Percentiles rank a stretch among this genome's conserved stretches.
Evolutionary conservation across 2,113 vertebrate species (phyloP).

Genomic region (Corvus cornix): DNA sequence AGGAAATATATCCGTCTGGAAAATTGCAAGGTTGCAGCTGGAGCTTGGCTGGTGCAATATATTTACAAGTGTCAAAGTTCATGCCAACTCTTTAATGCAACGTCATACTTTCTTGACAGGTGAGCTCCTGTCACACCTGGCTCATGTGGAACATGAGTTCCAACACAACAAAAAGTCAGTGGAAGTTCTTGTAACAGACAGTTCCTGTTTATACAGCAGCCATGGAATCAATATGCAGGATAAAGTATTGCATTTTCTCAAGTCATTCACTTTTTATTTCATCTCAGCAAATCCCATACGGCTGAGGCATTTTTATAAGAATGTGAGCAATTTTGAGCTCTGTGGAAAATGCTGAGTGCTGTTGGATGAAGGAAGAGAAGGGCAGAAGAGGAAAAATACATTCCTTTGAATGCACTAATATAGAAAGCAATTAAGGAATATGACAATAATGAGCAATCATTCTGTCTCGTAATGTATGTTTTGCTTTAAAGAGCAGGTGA

Average conservation of each 20-base stretch:
- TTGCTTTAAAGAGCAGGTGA: conserved; percentile 28
- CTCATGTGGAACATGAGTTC: neutral
- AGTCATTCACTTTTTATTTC: conserved; percentile 45
- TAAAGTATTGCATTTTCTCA: conserved; percentile 18
- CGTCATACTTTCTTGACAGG: neutral
- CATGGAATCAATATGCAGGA: neutral
- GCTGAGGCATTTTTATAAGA: conserved; percentile 53
- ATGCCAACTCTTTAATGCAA: neutral
- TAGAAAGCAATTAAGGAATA: conserved; percentile 37
- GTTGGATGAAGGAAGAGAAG: conserved; percentile 4
- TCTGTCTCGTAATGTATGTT: conserved; percentile 18
- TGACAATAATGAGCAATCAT: conserved; percentile 17
- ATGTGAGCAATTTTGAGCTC: conserved; percentile 31
- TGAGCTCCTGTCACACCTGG: neutral
- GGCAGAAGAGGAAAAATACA: neutral
- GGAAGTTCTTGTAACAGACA: neutral
- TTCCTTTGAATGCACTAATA: conserved; percentile 33
- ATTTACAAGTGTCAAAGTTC: neutral
- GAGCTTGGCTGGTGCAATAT: neutral
- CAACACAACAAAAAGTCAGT: neutral
- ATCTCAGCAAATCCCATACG: conserved; percentile 25
- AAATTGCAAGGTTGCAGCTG: conserved; percentile 30
- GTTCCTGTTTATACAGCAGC: neutral
- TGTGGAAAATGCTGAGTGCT: conserved; percentile 52
- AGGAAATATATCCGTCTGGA: neutral